These are phyloP conservation scores for Paracanthobrama guichenoti DNA, from an alignment of 2,113 vertebrate genomes.

Conservation along the genomic window DNA sequence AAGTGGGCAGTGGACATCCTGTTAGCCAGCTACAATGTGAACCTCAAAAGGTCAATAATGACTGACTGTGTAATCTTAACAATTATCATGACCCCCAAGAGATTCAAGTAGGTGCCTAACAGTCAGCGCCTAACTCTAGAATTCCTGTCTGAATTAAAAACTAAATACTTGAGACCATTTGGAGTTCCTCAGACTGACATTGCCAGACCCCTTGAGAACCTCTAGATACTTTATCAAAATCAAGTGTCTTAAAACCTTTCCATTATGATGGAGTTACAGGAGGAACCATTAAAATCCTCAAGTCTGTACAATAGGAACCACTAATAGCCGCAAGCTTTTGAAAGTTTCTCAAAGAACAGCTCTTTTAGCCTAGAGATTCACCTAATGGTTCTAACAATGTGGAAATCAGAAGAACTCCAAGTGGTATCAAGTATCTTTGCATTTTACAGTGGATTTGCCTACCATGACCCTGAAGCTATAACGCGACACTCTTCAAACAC, in stretches of 20 bases:
- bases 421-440: neutral
- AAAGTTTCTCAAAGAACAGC: neutral
- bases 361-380: neutral
- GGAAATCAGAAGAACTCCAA: neutral
- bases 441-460: neutral
- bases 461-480: constrained; percentile 7
- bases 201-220: neutral
- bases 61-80: neutral
- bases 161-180: neutral
- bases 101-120: neutral
- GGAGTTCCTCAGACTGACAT: neutral
- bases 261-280: neutral
- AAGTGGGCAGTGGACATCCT: too few relatives aligned
- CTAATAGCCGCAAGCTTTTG: neutral
- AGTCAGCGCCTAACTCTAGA: neutral
- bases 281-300: neutral
- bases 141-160: neutral
- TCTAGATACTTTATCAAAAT: neutral
- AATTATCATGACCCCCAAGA: neutral
- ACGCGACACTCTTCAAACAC: constrained; percentile 14
- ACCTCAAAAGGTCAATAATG: neutral
- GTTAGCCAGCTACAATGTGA: neutral
- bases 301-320: neutral
- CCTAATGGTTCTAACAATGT: neutral
- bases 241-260: neutral